Base-by-base conservation (phyloP, 2,797 vertebrate genomes). In the Valencia hispanica region DNA sequence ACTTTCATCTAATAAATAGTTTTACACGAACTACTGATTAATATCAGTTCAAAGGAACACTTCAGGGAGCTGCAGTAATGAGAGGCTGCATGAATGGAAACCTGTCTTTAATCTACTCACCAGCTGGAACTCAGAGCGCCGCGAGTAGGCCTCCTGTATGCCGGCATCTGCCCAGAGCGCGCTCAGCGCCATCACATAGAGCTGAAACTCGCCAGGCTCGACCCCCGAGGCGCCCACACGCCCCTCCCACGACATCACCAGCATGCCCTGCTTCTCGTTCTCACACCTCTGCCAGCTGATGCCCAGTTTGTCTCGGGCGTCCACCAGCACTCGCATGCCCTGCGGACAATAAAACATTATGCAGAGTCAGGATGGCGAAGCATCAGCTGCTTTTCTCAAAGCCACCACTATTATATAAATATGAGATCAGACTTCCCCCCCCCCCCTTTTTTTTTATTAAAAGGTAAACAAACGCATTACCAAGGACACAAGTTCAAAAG, bases 221-320 rank as follows among this genome's bases (percentile, higher is more conserved):
- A 99, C 94, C 70, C 90, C 92, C 0, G 96, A 93, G 86, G 96
- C 91, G 30, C 98, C 97, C 0, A 95, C 96, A 41, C 96, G 96
- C 79, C 96, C 97, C 87, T 98, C 97, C 73, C 98, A 99, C 75
- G 97, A 97, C 98, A 99, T 98, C 92, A 99, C 93, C 91, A 99
- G 97, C 97, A 98, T 97, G 17, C 97, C 97, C 2, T 98, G 97
- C 92, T 99, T 99, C 93, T 97, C 97, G 3, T 99, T 99, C 88
- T 98, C 98, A 0, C 96, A 96, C 91, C 96, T 95, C 94, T 98
- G 96, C 98, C 98, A 99, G 84, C 94, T 88, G 90, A 99, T 97
- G 50, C 96, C 97, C 79, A 99, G 96, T 86, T 99, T 99, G 95
- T 98, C 97, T 68, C 98, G 95, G 6, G 98, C 97, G 0, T 99